Evolutionary conservation across 2,888 invertebrate species (phyloP).

Genomic region (Eugnorisma glareosa): DNA sequence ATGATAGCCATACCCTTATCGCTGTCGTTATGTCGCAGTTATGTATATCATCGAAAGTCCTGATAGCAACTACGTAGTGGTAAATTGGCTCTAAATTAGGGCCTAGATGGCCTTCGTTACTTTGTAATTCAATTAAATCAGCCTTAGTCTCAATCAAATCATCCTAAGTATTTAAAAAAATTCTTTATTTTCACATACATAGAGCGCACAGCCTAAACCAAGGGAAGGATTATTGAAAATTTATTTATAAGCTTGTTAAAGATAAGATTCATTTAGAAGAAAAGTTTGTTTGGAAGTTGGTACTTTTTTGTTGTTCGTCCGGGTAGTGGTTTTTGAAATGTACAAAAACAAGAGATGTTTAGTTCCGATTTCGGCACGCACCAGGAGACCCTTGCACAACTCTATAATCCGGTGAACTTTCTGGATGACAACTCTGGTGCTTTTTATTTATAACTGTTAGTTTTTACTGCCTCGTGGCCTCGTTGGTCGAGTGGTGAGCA

Average conservation of each 20-base stretch:
- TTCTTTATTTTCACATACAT: no score
- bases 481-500: no score
- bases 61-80: neutral
- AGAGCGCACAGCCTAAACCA: neutral
- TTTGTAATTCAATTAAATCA: neutral
- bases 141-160: neutral
- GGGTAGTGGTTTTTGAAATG: neutral
- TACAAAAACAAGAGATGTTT: no score
- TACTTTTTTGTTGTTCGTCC: neutral
- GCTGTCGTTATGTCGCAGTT: conserved; percentile 19
- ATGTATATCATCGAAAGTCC: neutral
- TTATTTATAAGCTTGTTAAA: no score
- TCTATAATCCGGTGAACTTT: neutral
- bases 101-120: neutral
- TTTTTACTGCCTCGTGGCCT: no score
- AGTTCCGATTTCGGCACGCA: neutral
- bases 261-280: no score
- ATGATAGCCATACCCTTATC: neutral
- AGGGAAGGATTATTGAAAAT: neutral
- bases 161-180: neutral
- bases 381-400: no score
- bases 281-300: neutral
- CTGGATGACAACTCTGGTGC: neutral
- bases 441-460: neutral
- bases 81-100: neutral